phyloP scores from a whole-genome alignment of 1,140 invertebrate genomes.

The Tenebrio molitor region DNA sequence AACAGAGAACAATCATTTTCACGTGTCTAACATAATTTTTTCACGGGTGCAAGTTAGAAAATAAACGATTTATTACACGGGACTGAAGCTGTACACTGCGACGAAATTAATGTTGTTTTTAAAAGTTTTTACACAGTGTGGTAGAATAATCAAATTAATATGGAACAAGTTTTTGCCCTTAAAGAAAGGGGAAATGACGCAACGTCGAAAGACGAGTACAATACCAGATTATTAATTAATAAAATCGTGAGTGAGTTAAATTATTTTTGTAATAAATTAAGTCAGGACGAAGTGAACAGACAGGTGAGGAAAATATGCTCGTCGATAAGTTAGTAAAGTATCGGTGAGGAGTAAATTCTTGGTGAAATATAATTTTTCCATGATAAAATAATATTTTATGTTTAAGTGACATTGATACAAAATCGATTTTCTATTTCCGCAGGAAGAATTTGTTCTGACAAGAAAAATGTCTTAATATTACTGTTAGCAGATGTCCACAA shows the following conservation, averaged over 20 bases:
- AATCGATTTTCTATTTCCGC: conserved; percentile 42
- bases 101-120: neutral
- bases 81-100: neutral
- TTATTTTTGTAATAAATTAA: neutral
- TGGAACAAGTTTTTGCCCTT: neutral
- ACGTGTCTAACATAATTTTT: neutral
- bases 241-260: neutral
- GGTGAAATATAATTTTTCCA: conserved; percentile 7
- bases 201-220: neutral
- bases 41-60: neutral
- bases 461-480: conserved; percentile 42
- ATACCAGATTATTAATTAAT: no score
- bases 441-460: conserved; percentile 30
- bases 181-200: neutral
- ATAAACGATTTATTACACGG: neutral
- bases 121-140: neutral
- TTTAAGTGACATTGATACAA: conserved; percentile 42
- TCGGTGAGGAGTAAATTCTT: neutral
- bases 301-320: no score
- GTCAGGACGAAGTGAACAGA: no score
- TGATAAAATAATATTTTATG: conserved; percentile 31
- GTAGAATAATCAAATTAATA: neutral
- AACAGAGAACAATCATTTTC: neutral
- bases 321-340: neutral
- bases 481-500: conserved; percentile 34